These are phyloP conservation scores for Zaprionus lachaisei DNA, from an alignment of 1,140 invertebrate species.

Conservation along the genomic window DNA sequence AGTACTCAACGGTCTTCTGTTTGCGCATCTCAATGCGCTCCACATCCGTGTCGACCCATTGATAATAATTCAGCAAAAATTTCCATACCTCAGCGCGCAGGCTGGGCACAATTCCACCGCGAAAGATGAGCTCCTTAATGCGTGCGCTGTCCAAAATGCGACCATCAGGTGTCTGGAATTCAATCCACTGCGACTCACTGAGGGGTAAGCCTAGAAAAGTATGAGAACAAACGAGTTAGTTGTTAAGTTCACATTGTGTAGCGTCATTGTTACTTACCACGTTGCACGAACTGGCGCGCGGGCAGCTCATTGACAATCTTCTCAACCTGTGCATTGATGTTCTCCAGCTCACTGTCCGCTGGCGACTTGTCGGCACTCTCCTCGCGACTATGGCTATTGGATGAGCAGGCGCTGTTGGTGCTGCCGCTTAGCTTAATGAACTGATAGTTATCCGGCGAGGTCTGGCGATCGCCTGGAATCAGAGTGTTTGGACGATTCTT, in stretches of 20 bases:
- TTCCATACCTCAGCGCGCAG: conserved; percentile 97
- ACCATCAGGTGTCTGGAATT: conserved; percentile 91
- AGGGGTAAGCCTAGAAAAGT: conserved; percentile 86
- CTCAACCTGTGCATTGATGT: conserved; percentile 75
- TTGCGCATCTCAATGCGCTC: conserved; percentile 90
- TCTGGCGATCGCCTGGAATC: conserved; percentile 75
- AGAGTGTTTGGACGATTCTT: conserved; percentile 87
- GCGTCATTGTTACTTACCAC: conserved; percentile 43
- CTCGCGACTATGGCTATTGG: conserved; percentile 65
- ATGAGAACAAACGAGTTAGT: neutral
- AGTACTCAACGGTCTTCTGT: conserved; percentile 94
- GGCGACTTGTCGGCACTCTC: conserved; percentile 76
- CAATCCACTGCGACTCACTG: conserved; percentile 91
- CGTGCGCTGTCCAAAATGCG: conserved; percentile 89
- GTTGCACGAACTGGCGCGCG: conserved; percentile 62
- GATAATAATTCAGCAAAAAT: conserved; percentile 95
- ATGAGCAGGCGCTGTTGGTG: conserved; percentile 70
- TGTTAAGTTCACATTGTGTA: neutral
- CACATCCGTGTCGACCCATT: conserved; percentile 91
- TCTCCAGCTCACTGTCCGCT: conserved; percentile 75
- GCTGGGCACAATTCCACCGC: conserved; percentile 90
- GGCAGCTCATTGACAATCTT: conserved; percentile 77
- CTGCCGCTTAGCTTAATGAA: conserved; percentile 70
- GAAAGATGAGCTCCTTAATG: conserved; percentile 93
- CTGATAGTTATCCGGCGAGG: conserved; percentile 75